phyloP scores from a whole-genome alignment of 2,113 vertebrate species.

The Spea bombifrons region DNA sequence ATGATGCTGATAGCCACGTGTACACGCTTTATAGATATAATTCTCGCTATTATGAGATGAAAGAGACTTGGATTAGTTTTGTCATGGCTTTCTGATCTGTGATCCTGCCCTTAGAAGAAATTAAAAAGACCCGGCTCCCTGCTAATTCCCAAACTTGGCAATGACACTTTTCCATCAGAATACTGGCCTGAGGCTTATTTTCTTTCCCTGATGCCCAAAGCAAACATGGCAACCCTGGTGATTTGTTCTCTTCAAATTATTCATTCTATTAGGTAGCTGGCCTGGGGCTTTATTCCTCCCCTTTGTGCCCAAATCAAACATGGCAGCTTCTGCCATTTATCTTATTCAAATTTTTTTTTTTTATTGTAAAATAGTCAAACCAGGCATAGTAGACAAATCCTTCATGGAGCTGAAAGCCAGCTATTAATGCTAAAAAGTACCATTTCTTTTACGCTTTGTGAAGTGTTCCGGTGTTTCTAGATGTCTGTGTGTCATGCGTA shows the following conservation, averaged over 20 bases:
- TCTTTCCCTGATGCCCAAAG: constrained; percentile 4
- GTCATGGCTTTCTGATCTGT: neutral
- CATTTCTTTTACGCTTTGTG: neutral
- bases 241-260: constrained; percentile 1
- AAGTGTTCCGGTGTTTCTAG: neutral
- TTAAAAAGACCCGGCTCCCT: neutral
- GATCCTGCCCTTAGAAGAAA: neutral
- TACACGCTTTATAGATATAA: no score
- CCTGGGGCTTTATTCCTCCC: neutral
- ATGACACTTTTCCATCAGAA: neutral
- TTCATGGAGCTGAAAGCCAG: neutral
- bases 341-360: neutral
- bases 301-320: constrained; percentile 15
- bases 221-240: constrained; percentile 6
- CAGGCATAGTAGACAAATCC: neutral
- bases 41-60: neutral
- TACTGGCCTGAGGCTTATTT: constrained; percentile 10
- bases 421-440: neutral
- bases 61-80: constrained; percentile 1
- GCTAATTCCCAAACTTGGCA: neutral
- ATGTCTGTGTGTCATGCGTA: neutral
- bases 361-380: neutral
- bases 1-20: neutral
- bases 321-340: constrained; percentile 1
- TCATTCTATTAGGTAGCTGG: neutral